Evolutionary conservation across 1,140 invertebrate genomes (phyloP), one percentile per base, ranked within the genome.

Genomic region (Calycopis cecrops): DNA sequence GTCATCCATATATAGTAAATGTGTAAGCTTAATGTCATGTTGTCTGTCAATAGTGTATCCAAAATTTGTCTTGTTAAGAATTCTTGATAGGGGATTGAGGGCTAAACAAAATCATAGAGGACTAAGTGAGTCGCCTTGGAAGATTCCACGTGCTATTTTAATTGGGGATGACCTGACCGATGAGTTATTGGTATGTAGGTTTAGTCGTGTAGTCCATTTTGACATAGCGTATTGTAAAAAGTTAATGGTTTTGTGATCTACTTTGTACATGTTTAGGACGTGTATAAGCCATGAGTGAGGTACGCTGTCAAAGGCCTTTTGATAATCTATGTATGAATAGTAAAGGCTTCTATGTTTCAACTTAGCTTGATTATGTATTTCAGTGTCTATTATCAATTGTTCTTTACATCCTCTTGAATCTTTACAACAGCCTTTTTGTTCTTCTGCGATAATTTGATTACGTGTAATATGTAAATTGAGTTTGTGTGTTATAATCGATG

Each of bases 71-170:
- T 35, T 42, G 11, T 49, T 38, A 1, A 57, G 48, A 34, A 56
- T 21, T 18, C 48, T 9, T 4, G 57, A 66, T 12, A 62, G 9
- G 8, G 59, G 63, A 18, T 65, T 61, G 12, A 61, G 44, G 3
- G 63, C 63, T 7, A 62, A 44, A 50, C 63, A 63, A 48, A 63
- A 59, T 57, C 56, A 62, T 8, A 62, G 4, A 9, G 63, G 59
- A n/a, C 59, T 59, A 9, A 62, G 17, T 10, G 59, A 54, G 18
- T 59, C 57, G 6, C 57, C 61, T 50, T 56, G 57, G 17, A 48
- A 63, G 9, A 63, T 63, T 10, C 61, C 61, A n/a, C 49, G 49
- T 42, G 35, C 40, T 1, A 62, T 62, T 17, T 42, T 21, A 33
- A 55, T 60, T n/a, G 48, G 21, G 2, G 44, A 17, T 38, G 35